phyloP scores from a whole-genome alignment of 2,888 invertebrate species.

The Quadroppia sp. region DNA sequence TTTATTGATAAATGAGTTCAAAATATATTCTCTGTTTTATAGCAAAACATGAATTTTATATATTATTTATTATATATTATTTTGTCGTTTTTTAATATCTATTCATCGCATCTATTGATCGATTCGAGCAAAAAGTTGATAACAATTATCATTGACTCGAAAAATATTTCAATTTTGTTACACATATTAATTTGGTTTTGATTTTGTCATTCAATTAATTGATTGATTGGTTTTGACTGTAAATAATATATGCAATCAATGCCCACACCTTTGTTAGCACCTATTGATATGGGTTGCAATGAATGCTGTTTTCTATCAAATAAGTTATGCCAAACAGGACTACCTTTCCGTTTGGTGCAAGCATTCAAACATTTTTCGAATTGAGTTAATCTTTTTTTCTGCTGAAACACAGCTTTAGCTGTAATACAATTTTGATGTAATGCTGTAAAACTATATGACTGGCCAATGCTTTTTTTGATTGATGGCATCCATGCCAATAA shows the following conservation, averaged over 20 bases:
- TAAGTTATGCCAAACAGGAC: neutral
- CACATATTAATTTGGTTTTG: too few species aligned
- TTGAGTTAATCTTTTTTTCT: constrained; percentile 7
- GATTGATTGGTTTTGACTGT: neutral
- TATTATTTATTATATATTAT: neutral
- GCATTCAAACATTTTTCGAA: neutral
- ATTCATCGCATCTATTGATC: neutral
- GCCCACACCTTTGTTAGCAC: too few species aligned
- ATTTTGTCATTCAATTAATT: too few species aligned
- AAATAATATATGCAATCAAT: neutral
- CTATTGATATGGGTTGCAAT: neutral
- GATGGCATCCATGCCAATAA: constrained; percentile 24
- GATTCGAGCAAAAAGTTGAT: neutral
- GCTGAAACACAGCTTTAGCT: neutral
- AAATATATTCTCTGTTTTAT: constrained; percentile 28
- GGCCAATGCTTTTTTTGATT: constrained; percentile 20
- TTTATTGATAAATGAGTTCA: constrained; percentile 27
- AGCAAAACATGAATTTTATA: neutral
- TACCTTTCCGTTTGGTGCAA: neutral
- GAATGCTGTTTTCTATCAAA: neutral
- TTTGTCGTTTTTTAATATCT: neutral
- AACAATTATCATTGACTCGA: neutral
- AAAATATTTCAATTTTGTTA: neutral
- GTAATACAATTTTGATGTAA: constrained; percentile 30
- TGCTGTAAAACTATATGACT: neutral